Evolutionary conservation across 2,113 vertebrate genomes (phyloP).

Genomic region (human (Homo sapiens)): DNA sequence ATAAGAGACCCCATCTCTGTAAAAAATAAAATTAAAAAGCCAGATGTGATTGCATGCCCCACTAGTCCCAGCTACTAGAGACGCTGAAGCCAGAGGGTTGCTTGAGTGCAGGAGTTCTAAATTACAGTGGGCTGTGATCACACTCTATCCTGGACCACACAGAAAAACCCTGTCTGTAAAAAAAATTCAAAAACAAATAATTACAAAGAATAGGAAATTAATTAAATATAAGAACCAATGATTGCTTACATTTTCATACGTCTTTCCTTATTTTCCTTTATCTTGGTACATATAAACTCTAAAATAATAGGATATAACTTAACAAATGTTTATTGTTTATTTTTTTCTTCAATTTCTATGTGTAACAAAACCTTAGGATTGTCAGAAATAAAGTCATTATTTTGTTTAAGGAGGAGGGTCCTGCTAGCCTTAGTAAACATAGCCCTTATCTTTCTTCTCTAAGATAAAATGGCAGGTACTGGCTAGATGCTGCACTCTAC

Average conservation of each 20-base stretch:
- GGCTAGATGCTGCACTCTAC: conserved; percentile 48
- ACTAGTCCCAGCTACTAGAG: no score
- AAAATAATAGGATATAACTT: background rate
- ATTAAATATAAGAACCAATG: background rate
- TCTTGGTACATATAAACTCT: background rate
- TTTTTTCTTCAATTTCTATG: background rate
- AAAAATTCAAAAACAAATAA: background rate
- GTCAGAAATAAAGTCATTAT: conserved; percentile 55
- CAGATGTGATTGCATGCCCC: no score
- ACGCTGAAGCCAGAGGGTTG: no score
- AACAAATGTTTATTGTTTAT: background rate
- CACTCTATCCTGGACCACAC: no score
- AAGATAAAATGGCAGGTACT: conserved; percentile 11
- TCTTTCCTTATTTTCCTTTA: background rate
- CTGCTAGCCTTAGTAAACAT: background rate
- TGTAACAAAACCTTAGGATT: background rate
- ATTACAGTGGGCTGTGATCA: no score
- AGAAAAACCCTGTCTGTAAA: no score
- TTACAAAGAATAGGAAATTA: background rate
- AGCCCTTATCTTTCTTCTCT: conserved; percentile 40
- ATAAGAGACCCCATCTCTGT: no score
- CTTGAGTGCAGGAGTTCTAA: no score
- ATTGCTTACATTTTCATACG: background rate
- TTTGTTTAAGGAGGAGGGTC: background rate
- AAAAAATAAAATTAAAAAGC: no score